A percentile compares a stretch with the other conserved stretches of the same genome.
Evolutionary conservation across 53 echinoderm and acorn worm species (phyloP).

Genomic region (Patiria pectinifera): DNA sequence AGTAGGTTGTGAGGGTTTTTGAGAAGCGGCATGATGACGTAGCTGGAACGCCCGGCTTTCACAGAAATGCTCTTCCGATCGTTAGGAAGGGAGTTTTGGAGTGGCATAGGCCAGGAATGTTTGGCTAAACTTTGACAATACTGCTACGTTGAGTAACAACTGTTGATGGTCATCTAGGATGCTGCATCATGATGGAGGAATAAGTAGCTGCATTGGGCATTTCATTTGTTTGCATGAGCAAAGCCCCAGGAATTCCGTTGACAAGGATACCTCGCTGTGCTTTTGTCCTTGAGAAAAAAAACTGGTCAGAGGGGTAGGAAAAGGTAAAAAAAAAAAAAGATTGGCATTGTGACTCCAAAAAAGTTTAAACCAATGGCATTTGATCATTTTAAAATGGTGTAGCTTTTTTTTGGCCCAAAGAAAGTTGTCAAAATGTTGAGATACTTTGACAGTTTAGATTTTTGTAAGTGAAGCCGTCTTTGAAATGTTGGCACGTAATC

Average conservation of each 20-base stretch:
- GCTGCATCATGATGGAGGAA: not conserved
- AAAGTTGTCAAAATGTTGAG: not conserved
- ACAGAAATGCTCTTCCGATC: conserved; percentile 13
- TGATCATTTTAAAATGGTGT: not conserved
- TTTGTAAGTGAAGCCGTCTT: not conserved
- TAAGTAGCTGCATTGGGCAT: not conserved
- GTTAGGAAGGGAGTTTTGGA: not conserved
- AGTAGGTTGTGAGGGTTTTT: too few relatives aligned
- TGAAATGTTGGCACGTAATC: not conserved
- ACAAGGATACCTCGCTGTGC: not conserved
- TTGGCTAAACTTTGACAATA: conserved; percentile 12
- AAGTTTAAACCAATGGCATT: too few relatives aligned
- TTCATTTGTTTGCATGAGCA: not conserved
- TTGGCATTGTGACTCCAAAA: not conserved
- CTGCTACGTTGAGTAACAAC: not conserved
- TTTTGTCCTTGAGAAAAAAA: not conserved
- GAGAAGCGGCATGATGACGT: conserved; percentile 9
- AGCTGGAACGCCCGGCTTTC: not conserved
- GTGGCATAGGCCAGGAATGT: conserved; percentile 16
- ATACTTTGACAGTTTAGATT: not conserved
- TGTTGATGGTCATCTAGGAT: not conserved
- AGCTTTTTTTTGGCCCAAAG: not conserved
- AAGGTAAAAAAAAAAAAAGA: not conserved
- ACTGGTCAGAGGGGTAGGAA: too few relatives aligned
- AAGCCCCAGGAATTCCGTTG: not conserved